Evolutionary conservation across 2,113 vertebrate species (phyloP).

Genomic region (Hiodon alosoides): DNA sequence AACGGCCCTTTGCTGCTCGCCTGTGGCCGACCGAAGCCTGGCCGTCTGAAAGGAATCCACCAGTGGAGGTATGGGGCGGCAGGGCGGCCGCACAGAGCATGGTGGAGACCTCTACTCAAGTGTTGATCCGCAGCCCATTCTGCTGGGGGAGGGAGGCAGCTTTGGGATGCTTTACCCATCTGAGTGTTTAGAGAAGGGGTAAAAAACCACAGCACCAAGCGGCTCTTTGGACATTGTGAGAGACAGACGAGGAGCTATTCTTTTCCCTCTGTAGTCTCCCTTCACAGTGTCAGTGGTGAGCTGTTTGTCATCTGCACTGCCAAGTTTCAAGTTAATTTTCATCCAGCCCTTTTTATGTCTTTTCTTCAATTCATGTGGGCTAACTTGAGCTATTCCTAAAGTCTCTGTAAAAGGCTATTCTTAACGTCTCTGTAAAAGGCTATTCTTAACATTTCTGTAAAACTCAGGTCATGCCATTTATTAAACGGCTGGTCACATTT

Average conservation of each 20-base stretch:
- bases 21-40: slow-evolving; percentile 12
- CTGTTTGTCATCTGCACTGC: slow-evolving; percentile 3
- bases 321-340: slow-evolving; percentile 22
- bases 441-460: too few relatives aligned
- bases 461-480: background rate
- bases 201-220: background rate
- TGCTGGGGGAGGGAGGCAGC: background rate
- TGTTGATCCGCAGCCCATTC: background rate
- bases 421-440: too few relatives aligned
- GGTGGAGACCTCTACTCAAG: background rate
- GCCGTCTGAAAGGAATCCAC: slow-evolving; percentile 14
- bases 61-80: background rate
- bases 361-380: slow-evolving; percentile 30
- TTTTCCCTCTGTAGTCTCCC: slow-evolving; percentile 11
- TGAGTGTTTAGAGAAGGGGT: slow-evolving; percentile 11
- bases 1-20: slow-evolving; percentile 27
- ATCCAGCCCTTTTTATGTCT: slow-evolving; percentile 18
- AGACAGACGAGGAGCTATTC: slow-evolving; percentile 10
- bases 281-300: slow-evolving; percentile 11
- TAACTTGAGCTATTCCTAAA: slow-evolving; percentile 30
- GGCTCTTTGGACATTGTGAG: slow-evolving; percentile 7
- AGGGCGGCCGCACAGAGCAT: background rate
- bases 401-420: background rate
- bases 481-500: background rate
- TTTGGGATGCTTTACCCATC: background rate